Conservation (phyloP, 1,140 invertebrate species). For the Tigriopus japonicus region DNA sequence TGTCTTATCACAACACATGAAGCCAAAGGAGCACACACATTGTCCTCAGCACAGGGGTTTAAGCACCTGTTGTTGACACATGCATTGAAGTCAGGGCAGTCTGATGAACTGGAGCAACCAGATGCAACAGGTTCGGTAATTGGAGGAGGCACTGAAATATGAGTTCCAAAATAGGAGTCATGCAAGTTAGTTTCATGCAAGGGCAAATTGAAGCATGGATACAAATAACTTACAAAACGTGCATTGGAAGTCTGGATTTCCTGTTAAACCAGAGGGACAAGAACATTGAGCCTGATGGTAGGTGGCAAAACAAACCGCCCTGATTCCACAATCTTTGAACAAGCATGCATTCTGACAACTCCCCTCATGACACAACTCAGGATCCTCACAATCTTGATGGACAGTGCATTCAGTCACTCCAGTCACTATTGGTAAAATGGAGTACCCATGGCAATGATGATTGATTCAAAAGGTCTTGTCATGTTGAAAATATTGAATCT, state of each 20-base stretch:
- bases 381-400: constrained; percentile 34
- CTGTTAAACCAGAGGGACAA: constrained; percentile 44
- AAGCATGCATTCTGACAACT: constrained; percentile 56
- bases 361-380: constrained; percentile 42
- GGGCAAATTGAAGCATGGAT: constrained; percentile 59
- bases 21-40: constrained; percentile 11
- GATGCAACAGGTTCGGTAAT: constrained; percentile 58
- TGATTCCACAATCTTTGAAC: constrained; percentile 46
- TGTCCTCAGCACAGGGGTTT: constrained; percentile 36
- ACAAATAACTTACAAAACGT: constrained; percentile 45
- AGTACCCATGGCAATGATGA: too few relatives aligned
- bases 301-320: constrained; percentile 30
- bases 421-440: too few relatives aligned
- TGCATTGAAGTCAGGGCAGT: constrained; percentile 47
- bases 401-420: constrained; percentile 24
- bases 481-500: too few relatives aligned
- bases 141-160: constrained; percentile 68
- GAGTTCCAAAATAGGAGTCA: constrained; percentile 76
- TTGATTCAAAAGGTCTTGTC: too few relatives aligned
- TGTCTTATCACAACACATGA: not conserved
- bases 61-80: constrained; percentile 52
- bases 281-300: constrained; percentile 52
- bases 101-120: constrained; percentile 55
- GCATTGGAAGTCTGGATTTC: constrained; percentile 39
- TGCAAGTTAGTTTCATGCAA: constrained; percentile 55